Evolutionary conservation across 2,888 invertebrate species (phyloP), one percentile per base, ranked within the genome.

Genomic region (Mythimna impura): DNA sequence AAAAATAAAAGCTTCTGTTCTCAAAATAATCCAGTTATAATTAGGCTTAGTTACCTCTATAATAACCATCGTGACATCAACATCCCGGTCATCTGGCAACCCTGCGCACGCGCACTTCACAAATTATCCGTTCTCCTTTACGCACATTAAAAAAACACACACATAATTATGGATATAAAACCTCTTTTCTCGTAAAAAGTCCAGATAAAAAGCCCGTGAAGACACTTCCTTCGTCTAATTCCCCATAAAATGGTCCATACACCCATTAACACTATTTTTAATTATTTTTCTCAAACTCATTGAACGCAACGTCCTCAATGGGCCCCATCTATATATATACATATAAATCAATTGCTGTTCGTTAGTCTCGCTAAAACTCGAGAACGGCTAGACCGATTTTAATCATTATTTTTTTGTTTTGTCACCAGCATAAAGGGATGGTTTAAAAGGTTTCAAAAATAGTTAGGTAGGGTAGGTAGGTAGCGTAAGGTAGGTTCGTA

Each of bases 141-240:
- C 88, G 86, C 88, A 88, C 91, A 90, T 93, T 57, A 76, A 90
- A 92, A 94, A 93, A 90, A 89, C 89, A 92, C 43, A 90, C 92
- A 91, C 91, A 90, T 95, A 94, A 95, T 95, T 95, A 95, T 94
- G 94, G 90, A 92, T 95, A 95, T 95, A 94, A 96, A 95, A 95
- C 94, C 95, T 93, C 94, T 92, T 91, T 91, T 82, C 89, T 90
- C 95, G 89, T 95, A 92, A 95, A 95, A 94, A 90, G 84, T 84
- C 89, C 90, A 93, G 94, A 94, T 94, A 95, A 95, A 95, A 95
- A 94, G 92, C 92, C 92, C 91, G 91, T 94, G 89, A 85, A 92
- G 91, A 89, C 92, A 95, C 95, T 95, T 96, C 95, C 95, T 95
- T 87, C 86, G 88, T 82, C 89, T 91, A 92, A 93, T 90, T 82